Percentiles rank a stretch among this genome's conserved stretches.
Evolutionary conservation across 2,888 invertebrate species (phyloP).

Genomic region (Tribolium freemani): DNA sequence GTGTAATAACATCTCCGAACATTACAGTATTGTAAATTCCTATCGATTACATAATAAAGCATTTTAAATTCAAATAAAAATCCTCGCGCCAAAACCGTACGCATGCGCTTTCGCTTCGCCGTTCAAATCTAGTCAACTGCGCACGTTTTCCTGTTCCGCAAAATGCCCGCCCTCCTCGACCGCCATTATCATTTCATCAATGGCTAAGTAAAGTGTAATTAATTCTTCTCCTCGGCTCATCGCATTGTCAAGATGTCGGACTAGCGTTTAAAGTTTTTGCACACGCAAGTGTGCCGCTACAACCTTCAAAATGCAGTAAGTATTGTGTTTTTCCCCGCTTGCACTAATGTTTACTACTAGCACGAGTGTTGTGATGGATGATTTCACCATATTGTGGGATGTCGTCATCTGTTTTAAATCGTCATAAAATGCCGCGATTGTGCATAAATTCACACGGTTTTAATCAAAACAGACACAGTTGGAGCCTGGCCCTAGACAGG

Average conservation of each 20-base stretch:
- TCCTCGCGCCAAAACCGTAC: neutral
- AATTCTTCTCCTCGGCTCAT: constrained; percentile 70
- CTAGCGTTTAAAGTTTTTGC: constrained; percentile 77
- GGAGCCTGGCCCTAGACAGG: neutral
- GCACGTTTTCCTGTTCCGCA: neutral
- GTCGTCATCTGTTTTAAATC: constrained; percentile 25
- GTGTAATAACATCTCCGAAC: too few species aligned
- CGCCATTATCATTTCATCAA: constrained; percentile 47
- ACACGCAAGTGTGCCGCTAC: constrained; percentile 81
- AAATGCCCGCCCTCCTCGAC: constrained; percentile 8
- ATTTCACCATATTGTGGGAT: constrained; percentile 33
- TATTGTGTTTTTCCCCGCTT: constrained; percentile 57
- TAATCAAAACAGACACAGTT: neutral
- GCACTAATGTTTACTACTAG: constrained; percentile 14
- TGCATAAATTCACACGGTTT: neutral
- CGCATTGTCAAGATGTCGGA: constrained; percentile 81
- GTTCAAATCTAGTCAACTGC: neutral
- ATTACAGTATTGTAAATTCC: too few species aligned
- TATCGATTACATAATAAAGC: too few species aligned
- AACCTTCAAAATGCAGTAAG: constrained; percentile 79
- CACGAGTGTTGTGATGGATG: neutral
- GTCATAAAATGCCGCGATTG: neutral
- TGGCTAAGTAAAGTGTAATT: constrained; percentile 59
- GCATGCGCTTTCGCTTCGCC: neutral
- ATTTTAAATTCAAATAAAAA: neutral